Conservation (phyloP, 30 jellyfish, hydroid and myxozoan genomes). For the Catostylus mosaicus region DNA sequence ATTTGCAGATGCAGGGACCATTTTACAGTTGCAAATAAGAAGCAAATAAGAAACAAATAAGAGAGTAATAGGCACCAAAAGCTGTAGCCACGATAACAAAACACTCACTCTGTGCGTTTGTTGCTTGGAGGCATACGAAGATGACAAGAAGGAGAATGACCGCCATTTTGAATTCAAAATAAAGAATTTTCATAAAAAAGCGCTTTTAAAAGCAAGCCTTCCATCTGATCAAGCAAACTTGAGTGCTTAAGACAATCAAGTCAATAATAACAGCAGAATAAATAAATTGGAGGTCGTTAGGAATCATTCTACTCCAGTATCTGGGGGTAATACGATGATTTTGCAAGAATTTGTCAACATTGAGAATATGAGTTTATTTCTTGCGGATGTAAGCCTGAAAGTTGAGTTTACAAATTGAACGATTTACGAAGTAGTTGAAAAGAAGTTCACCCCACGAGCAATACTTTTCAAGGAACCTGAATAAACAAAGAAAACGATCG, state of each 20-base stretch:
- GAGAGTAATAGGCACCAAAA: neutral
- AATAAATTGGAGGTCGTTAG: neutral
- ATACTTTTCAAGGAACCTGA: too few relatives aligned
- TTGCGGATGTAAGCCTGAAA: too few relatives aligned
- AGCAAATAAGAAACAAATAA: neutral
- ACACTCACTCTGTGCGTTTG: constrained; percentile 7
- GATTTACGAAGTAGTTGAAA: neutral
- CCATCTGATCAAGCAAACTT: constrained; percentile 20
- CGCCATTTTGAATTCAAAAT: constrained; percentile 2
- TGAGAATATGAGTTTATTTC: too few relatives aligned
- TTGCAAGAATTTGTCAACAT: neutral
- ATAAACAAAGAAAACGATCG: too few relatives aligned
- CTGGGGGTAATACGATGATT: neutral
- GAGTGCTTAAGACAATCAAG: too few relatives aligned
- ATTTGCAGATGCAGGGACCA: too few relatives aligned
- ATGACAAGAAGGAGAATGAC: neutral
- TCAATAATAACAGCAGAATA: constrained; percentile 12
- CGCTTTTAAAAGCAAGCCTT: neutral
- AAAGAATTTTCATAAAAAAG: neutral
- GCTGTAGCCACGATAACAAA: too few relatives aligned
- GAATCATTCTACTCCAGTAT: neutral
- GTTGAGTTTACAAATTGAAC: neutral
- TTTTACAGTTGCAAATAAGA: too few relatives aligned
- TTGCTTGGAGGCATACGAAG: neutral
- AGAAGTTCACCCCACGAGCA: too few relatives aligned